A percentile compares a stretch with the other conserved stretches of the same genome.
These are phyloP conservation scores for Spilogale gracilis DNA, from an alignment of 2,113 vertebrate genomes.

Conservation along the genomic window DNA sequence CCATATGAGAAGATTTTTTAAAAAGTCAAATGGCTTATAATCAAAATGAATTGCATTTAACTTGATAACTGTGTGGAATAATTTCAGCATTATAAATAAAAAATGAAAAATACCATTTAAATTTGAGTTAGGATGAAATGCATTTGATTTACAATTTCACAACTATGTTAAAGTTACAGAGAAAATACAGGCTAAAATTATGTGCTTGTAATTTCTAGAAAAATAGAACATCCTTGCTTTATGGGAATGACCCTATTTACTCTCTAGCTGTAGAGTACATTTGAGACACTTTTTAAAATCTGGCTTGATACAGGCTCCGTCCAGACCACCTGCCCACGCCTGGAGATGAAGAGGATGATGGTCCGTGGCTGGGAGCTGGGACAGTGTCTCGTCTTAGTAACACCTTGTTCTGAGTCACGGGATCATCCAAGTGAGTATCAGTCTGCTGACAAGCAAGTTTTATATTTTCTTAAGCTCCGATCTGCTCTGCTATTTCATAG, in stretches of 20 bases:
- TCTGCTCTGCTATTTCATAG: conserved; percentile 5
- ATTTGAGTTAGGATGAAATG: conserved; percentile 84
- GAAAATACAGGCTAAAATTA: conserved; percentile 76
- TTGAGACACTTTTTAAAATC: not conserved
- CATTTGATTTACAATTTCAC: conserved; percentile 82
- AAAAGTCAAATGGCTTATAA: conserved; percentile 84
- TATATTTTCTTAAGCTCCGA: not conserved
- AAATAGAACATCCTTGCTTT: not conserved
- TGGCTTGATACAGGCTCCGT: not conserved
- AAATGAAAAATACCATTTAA: conserved; percentile 82
- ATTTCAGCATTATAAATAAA: conserved; percentile 84
- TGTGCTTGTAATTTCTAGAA: conserved; percentile 71
- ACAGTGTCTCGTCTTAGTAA: not conserved
- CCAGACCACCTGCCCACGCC: not conserved
- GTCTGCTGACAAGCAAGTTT: not conserved
- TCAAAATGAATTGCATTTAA: conserved; percentile 83
- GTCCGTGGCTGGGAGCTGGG: not conserved
- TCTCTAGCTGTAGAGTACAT: not conserved
- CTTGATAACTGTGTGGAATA: conserved; percentile 84
- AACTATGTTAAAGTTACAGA: conserved; percentile 75
- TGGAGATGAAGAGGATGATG: not conserved
- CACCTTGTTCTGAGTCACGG: not conserved
- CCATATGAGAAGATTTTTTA: conserved; percentile 66
- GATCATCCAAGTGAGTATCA: not conserved
- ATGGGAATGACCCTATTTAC: not conserved